Base-by-base conservation (phyloP, 2,113 vertebrate species). In the Ciconia maguari region DNA sequence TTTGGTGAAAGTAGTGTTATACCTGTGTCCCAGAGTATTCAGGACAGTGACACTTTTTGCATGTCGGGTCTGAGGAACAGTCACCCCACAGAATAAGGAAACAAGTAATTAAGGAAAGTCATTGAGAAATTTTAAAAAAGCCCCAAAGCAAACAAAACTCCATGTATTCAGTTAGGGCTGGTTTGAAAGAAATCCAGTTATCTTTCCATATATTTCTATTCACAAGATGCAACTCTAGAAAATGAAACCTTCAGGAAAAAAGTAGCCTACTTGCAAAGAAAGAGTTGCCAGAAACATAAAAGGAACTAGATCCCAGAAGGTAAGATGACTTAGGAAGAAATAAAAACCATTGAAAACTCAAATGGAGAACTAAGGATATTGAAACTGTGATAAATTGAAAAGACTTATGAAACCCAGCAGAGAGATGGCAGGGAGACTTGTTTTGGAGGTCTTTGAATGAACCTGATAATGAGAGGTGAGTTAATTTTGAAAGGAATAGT, bases 101-200 rank as follows among this genome's bases (percentile, higher is more conserved):
- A 30, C 5, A 36, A 17, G 34, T 60, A 10, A 17, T 49, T 72
- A n/a, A 83, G 3, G 8, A 83, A 81, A 65, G 18, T 61, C 4
- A 65, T 5, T 55, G 20, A 38, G 32, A 48, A 72, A 68, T 3
- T 34, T 12, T 49, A 14, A 87, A 84, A 65, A 46, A 54, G 6
- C 0, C 6, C 6, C 5, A 60, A 65, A 64, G 1, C 2, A 54
- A 74, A 38, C 6, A 76, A 41, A 41, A 15, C 7, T 5, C 5
- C 5, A 8, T 32, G 6, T 49, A 30, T 84, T 84, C 6, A 48
- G 10, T 74, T 74, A 64, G 15, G 13, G 7, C 4, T 29, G 57
- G 4, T 79, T 58, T 66, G 29, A 88, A 87, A 87, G 19, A 55
- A 83, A 87, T 38, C 6, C 16, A 66, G 4, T 49, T 92, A 13